Conservation (phyloP, 2,797 vertebrate species). For the Natrix natrix region DNA sequence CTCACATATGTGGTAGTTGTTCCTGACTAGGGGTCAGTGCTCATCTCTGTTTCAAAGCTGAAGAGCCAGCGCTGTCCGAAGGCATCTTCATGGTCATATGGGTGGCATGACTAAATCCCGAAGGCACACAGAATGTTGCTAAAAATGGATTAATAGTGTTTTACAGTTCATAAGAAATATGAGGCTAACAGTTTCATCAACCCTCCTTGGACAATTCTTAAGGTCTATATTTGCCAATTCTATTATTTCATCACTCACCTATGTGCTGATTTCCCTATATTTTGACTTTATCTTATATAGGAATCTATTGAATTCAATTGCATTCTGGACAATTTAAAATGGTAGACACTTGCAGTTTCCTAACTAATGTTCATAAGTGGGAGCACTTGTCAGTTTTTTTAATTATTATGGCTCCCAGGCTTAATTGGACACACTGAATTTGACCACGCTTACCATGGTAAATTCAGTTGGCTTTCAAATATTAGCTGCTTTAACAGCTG, state of each 20-base stretch:
- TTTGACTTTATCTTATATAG: background rate
- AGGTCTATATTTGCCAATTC: background rate
- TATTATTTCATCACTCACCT: background rate
- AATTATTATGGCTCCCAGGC: background rate
- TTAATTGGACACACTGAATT: background rate
- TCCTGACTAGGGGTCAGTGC: too few species aligned
- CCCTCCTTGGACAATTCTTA: background rate
- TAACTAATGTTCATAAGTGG: background rate
- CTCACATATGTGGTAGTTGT: too few species aligned
- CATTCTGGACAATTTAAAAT: background rate
- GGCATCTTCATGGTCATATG: too few species aligned
- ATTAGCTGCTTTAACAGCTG: background rate
- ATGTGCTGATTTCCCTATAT: background rate
- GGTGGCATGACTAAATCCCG: too few species aligned
- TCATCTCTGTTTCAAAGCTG: too few species aligned
- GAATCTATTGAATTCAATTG: background rate
- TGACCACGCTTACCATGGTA: background rate
- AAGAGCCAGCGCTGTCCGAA: too few species aligned
- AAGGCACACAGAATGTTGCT: too few species aligned
- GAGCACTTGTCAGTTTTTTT: too few species aligned
- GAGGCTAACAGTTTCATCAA: background rate
- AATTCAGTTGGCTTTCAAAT: background rate
- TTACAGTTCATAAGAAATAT: background rate
- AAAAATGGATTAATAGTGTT: accelerated
- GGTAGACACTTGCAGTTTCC: background rate